Base-by-base conservation (phyloP, 2,797 vertebrate species). In the Pseudomugil tenellus region DNA sequence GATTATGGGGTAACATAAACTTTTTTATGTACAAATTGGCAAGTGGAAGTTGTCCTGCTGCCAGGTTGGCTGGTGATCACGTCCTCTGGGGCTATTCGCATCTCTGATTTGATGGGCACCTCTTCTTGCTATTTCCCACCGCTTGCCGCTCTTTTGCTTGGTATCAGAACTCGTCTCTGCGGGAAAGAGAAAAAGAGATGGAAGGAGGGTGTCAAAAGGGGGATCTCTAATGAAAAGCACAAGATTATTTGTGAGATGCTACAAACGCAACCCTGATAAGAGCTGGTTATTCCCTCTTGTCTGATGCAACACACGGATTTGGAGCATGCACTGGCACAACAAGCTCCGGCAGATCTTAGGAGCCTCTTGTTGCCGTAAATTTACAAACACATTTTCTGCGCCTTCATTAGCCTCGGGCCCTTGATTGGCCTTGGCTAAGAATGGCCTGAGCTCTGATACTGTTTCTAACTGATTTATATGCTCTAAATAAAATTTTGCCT, bases 401-500 rank as follows among this genome's bases (percentile, higher is more conserved):
- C 29, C 63, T 25, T 51, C 48, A 39, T 37, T 53, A 70, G 76
- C 82, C 79, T 58, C 46, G 4, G 66, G 67, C 67, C 70, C 63
- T 67, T 28, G 58, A 80, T 59, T 51, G 71, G 69, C 68, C 71
- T 32, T 54, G 23, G 72, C 74, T 78, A 76, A 83, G 69, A 81
- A 73, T 49, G 63, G 60, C 77, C 70, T 25, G 39, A 52, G 70
- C 75, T 76, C 66, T 46, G 72, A 77, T 81, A 68, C 84, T 79
- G 75, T 80, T 83, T 90, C 87, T 84, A 80, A 89, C 87, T 81
- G 80, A 88, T 90, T 83, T 86, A 86, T 89, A 81, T 81, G 73
- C 83, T 83, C 82, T 63, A 83, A 84, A 86, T 85, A 87, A 84
- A 89, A 83, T 59, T 77, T 72, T 81, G 78, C 57, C 65, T 57